These are phyloP conservation scores for Spea bombifrons DNA, from an alignment of 2,113 vertebrate species.

Conservation along the genomic window DNA sequence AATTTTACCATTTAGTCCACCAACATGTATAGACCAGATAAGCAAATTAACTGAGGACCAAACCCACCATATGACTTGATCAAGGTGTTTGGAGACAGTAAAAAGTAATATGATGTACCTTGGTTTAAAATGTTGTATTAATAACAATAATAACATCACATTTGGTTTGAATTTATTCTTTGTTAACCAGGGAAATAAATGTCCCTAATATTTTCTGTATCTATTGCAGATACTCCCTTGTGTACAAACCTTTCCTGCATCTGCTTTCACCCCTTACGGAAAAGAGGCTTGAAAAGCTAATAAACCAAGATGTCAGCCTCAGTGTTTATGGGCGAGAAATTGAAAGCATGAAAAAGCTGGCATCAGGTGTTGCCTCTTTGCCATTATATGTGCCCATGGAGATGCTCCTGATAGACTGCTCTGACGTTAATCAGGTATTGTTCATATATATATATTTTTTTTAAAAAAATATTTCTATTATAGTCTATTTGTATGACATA, in stretches of 20 bases:
- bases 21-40: too few relatives aligned
- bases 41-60: too few relatives aligned
- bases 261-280: constrained; percentile 14
- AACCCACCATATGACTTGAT: too few relatives aligned
- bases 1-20: too few relatives aligned
- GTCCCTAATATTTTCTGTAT: not conserved
- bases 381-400: constrained; percentile 45
- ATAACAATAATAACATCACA: not conserved
- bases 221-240: constrained; percentile 31
- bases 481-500: too few relatives aligned
- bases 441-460: not conserved
- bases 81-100: not conserved
- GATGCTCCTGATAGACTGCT: constrained; percentile 46
- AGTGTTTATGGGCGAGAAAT: constrained; percentile 32
- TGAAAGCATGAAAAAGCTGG: not conserved
- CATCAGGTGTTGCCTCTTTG: constrained; percentile 14
- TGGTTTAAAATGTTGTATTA: not conserved
- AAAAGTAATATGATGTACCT: not conserved
- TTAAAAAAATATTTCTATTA: too few relatives aligned
- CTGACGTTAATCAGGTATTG: constrained; percentile 51
- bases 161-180: too few relatives aligned
- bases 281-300: constrained; percentile 14
- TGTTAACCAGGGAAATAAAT: too few relatives aligned
- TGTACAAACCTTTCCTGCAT: constrained; percentile 12
- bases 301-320: constrained; percentile 23